These are phyloP conservation scores for Troides oblongomaculatus DNA, from an alignment of 2,888 invertebrate species.

Conservation along the genomic window DNA sequence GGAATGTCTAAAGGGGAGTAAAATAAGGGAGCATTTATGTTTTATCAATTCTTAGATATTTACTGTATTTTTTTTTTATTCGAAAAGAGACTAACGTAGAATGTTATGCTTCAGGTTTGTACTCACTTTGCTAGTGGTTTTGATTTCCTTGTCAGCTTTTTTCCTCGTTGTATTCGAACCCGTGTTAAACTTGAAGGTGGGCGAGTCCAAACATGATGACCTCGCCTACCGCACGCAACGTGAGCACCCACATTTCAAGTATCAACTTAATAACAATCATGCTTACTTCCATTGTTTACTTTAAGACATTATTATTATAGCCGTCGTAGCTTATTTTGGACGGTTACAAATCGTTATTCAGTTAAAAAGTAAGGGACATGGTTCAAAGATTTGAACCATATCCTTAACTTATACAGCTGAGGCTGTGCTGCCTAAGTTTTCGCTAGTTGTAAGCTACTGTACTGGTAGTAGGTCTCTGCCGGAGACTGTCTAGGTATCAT, in stretches of 20 bases:
- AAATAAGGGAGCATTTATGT: slow-evolving; percentile 48
- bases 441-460: no score
- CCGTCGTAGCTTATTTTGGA: slow-evolving; percentile 26
- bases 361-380: slow-evolving; percentile 2
- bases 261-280: slow-evolving; percentile 61
- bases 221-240: slow-evolving; percentile 70
- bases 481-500: no score
- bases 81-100: background rate
- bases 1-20: slow-evolving; percentile 63
- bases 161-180: slow-evolving; percentile 46
- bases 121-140: background rate
- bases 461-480: no score
- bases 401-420: no score
- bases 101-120: no score
- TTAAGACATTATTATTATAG: slow-evolving; percentile 64
- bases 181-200: slow-evolving; percentile 64
- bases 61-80: slow-evolving; percentile 12
- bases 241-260: slow-evolving; percentile 67
- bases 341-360: slow-evolving; percentile 2
- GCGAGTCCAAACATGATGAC: slow-evolving; percentile 66
- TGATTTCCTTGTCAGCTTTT: slow-evolving; percentile 43
- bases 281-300: slow-evolving; percentile 67
- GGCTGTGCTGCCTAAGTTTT: no score
- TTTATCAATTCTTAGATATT: slow-evolving; percentile 55
- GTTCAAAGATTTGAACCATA: no score